Base-by-base conservation (phyloP, 2,888 invertebrate genomes). In the Phrixothrix hirtus region DNA sequence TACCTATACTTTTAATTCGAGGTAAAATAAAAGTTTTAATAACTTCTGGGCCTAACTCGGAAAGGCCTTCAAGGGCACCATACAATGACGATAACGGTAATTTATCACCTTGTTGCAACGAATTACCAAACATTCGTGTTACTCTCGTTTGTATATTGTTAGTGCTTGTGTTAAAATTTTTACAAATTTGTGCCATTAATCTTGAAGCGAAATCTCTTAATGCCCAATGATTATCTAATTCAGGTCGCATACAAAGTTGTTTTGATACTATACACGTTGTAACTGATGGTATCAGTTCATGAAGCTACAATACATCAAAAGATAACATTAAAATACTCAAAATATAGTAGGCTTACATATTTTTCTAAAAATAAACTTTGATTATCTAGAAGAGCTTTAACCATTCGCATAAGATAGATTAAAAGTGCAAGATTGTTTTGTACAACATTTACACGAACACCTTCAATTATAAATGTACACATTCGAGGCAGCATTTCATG, bases 331-430 rank as follows among this genome's bases (percentile, higher is more conserved):
- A n/a, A n/a, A n/a, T n/a, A n/a, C n/a, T n/a, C n/a, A n/a, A n/a
- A n/a, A n/a, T n/a, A n/a, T n/a, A n/a, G n/a, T n/a, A n/a, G n/a
- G n/a, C 91, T 87, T 81, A 96, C 95, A 83, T 97, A 97, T 91
- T 96, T 97, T 74, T 99, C 98, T 59, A 99, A 78, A 75, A 93
- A 97, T 9, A 99, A 79, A 0, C 95, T 92, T 58, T 92, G 91
- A 77, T 99, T 99, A 67, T 98, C 97, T 32, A 97, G 82, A 39
- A 99, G 77, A 0, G 97, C 96, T 75, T 96, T 96, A 11, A 97
- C 95, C 97, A 99, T 98, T 60, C 98, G 81, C 97, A 99, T 98
- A 13, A 99, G 78, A 75, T 99, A 99, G 63, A 99, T 99, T 4
- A 99, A 83, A 47, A 99, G 79, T 0, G 98, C 98, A 42, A 99